Evolutionary conservation across 2,888 invertebrate species (phyloP).

Genomic region (Meloe dianella): DNA sequence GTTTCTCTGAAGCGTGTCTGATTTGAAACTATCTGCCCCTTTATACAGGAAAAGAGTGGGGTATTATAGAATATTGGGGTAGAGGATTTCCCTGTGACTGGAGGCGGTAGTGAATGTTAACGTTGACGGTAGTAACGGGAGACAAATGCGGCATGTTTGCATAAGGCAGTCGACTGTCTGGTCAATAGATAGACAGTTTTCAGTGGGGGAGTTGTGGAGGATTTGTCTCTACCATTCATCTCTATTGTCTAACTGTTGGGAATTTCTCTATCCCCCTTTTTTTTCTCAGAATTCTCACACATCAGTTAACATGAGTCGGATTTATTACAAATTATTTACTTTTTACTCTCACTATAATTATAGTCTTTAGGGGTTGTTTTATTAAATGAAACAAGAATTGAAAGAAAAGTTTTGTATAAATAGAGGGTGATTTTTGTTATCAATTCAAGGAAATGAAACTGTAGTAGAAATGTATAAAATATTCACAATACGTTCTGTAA

Average conservation of each 20-base stretch:
- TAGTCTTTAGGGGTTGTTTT: not conserved
- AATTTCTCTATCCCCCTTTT: slow-evolving; percentile 28
- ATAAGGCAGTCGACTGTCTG: slow-evolving; percentile 10
- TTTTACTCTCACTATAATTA: slow-evolving; percentile 33
- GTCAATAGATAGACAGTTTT: slow-evolving; percentile 12
- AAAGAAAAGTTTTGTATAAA: not conserved
- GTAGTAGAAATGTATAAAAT: not conserved
- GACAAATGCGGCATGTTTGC: slow-evolving; percentile 28
- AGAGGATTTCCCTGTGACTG: slow-evolving; percentile 11
- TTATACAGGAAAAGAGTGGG: not conserved
- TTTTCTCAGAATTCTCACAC: slow-evolving; percentile 40
- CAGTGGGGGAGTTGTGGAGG: slow-evolving; percentile 15
- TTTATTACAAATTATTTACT: slow-evolving; percentile 47
- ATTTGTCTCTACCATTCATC: slow-evolving; percentile 12
- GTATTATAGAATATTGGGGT: not conserved
- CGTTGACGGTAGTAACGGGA: slow-evolving; percentile 5
- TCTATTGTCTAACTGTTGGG: slow-evolving; percentile 20
- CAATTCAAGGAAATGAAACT: not conserved
- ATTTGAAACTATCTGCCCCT: slow-evolving; percentile 21
- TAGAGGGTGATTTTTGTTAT: not conserved
- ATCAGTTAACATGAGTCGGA: slow-evolving; percentile 43
- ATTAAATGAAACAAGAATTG: not conserved
- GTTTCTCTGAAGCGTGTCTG: slow-evolving; percentile 38
- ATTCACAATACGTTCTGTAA: slow-evolving; percentile 1
- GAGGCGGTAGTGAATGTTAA: slow-evolving; percentile 2